phyloP scores from a whole-genome alignment of 2,888 invertebrate genomes.

The Flexamia atlantica region DNA sequence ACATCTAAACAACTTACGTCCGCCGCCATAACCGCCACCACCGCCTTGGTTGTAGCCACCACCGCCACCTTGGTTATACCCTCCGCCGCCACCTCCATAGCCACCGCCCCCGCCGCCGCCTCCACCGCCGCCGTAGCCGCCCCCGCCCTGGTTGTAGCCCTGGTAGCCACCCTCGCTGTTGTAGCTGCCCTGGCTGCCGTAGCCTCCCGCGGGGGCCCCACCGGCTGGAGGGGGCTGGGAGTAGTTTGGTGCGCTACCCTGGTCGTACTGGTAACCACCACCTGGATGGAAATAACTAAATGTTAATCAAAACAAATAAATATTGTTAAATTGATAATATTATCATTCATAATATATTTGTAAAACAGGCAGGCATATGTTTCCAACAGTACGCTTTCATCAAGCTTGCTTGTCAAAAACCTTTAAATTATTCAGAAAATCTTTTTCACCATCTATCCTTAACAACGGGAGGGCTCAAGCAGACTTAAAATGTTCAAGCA shows the following conservation, averaged over 20 bases:
- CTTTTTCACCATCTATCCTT: too few species aligned
- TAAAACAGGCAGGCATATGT: too few species aligned
- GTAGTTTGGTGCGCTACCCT: slow-evolving; percentile 65
- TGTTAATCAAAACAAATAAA: too few species aligned
- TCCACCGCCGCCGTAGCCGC: slow-evolving; percentile 68
- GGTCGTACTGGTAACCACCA: slow-evolving; percentile 54
- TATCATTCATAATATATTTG: too few species aligned
- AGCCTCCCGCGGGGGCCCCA: slow-evolving; percentile 63
- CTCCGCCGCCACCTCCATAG: slow-evolving; percentile 72
- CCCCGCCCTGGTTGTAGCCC: slow-evolving; percentile 60
- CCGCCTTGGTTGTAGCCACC: slow-evolving; percentile 76
- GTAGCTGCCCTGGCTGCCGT: slow-evolving; percentile 43
- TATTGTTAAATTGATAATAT: too few species aligned
- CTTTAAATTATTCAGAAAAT: too few species aligned
- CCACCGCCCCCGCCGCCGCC: slow-evolving; percentile 60
- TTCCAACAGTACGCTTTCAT: too few species aligned
- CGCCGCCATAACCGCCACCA: slow-evolving; percentile 73
- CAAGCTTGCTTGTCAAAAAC: too few species aligned
- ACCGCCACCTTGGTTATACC: slow-evolving; percentile 77
- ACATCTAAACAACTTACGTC: background rate
- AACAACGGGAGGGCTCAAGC: too few species aligned
- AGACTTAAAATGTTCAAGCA: too few species aligned
- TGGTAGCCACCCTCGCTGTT: slow-evolving; percentile 31
- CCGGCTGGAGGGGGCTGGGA: slow-evolving; percentile 67
- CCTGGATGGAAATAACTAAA: background rate